Evolutionary conservation across 1,140 invertebrate species (phyloP), one percentile per base, ranked within the genome.

Genomic region (Ruditapes philippinarum): DNA sequence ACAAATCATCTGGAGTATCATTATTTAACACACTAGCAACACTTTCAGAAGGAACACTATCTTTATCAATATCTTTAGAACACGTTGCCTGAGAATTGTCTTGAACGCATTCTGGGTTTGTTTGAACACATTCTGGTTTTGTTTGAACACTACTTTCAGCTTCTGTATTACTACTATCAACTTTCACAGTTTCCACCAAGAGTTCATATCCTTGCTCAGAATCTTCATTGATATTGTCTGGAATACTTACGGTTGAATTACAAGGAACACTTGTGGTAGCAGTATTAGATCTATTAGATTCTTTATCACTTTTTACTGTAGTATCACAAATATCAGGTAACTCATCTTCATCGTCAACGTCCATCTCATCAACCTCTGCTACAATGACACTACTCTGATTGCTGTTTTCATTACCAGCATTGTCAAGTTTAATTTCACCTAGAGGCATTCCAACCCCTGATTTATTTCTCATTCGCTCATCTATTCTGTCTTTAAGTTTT

Each of bases 261-360:
- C n/a, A n/a, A 4, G 14, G 11, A 70, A 38, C 74, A 78, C 17
- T 57, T 33, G 51, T 49, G 45, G n/a, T 54, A 54, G 36, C 45
- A 38, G 14, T 31, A 36, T 38, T 57, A 19, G 38, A 51, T 22
- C 60, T 80, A 54, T 80, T 57, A 5, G 38, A 25, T 38, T 80
- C 78, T 60, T 80, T 60, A 25, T 31, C 33, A 65, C 14, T 31
- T n/a, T 45, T 1, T 60, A 45, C 38, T 65, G 11, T 22, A 7
- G 28, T 7, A 40, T 42, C 80, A 70, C 38, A n/a, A 68, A 84
- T 28, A 70, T 84, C 81, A 33, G 81, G 81, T 45, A 84, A 73
- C 0, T 62, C 60, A 25, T 62, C 79, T 36, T 68, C 40, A 60
- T 65, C 38, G 40, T 65, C 60, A 65, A 45, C 57, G 45, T 82